phyloP scores from a whole-genome alignment of 2,113 vertebrate genomes.

The Lonchura striata region DNA sequence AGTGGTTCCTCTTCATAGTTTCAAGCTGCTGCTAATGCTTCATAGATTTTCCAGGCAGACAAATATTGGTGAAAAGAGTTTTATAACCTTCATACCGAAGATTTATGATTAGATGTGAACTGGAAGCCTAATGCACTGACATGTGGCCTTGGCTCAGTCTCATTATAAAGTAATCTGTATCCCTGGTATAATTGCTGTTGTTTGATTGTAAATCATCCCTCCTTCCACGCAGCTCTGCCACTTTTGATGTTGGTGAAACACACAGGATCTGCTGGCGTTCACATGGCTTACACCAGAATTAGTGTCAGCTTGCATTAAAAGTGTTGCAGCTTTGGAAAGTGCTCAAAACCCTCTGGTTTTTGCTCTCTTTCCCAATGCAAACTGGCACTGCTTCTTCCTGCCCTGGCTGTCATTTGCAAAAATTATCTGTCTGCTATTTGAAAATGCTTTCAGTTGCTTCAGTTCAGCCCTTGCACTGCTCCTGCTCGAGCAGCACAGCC shows the following conservation, averaged over 20 bases:
- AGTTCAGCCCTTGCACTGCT: not conserved
- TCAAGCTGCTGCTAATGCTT: slow-evolving; percentile 16
- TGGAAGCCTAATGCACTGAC: slow-evolving; percentile 8
- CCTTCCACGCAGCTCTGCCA: not conserved
- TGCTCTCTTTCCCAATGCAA: not conserved
- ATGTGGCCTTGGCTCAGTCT: not conserved
- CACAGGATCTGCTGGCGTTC: not conserved
- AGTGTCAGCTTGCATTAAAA: not conserved
- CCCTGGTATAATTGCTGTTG: slow-evolving; percentile 21
- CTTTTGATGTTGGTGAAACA: not conserved
- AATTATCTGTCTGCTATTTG: not conserved
- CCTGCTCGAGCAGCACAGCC: not conserved
- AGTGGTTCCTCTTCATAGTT: slow-evolving; percentile 29
- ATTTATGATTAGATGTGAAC: slow-evolving; percentile 18
- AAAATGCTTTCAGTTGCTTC: not conserved
- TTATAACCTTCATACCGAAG: slow-evolving; percentile 38
- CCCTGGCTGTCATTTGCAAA: not conserved
- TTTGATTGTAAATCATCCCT: slow-evolving; percentile 22
- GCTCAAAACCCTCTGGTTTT: not conserved
- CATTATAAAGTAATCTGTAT: slow-evolving; percentile 11
- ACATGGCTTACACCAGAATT: not conserved
- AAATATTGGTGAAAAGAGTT: slow-evolving; percentile 47
- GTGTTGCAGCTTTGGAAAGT: not conserved
- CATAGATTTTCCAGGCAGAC: slow-evolving; percentile 8
- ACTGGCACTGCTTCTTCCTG: not conserved